These are phyloP conservation scores for Lepidocyrtoides sp. DNA, from an alignment of 2,888 invertebrate species.

Conservation along the genomic window DNA sequence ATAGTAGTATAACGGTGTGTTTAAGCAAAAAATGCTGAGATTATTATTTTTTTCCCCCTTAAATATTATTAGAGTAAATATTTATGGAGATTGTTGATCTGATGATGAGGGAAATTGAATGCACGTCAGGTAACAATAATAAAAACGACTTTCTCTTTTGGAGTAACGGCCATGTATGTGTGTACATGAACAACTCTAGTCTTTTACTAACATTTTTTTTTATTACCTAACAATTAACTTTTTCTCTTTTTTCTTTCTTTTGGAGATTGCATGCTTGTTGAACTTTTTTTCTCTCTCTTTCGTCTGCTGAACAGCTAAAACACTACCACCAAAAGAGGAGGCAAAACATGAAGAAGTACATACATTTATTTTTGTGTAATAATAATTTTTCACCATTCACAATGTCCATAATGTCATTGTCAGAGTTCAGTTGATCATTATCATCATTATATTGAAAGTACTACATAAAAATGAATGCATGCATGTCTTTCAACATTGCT, in stretches of 20 bases:
- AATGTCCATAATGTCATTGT: conserved; percentile 16
- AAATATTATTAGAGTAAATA: not conserved
- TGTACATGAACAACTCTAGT: not conserved
- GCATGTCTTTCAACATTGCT: conserved; percentile 47
- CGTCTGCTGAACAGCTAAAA: too few relatives aligned
- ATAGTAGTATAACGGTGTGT: conserved; percentile 6
- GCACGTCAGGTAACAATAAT: conserved; percentile 79
- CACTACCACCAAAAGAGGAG: not conserved
- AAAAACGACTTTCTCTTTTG: conserved; percentile 47
- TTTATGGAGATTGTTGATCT: conserved; percentile 45
- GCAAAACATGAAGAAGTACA: not conserved
- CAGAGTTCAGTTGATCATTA: not conserved
- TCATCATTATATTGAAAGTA: not conserved
- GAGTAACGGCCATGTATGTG: too few relatives aligned
- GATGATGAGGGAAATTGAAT: conserved; percentile 66
- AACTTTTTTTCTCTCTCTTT: conserved; percentile 11
- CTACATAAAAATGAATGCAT: not conserved
- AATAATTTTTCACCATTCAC: not conserved
- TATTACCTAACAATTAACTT: not conserved
- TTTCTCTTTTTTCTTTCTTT: conserved; percentile 2
- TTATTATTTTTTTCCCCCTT: conserved; percentile 10
- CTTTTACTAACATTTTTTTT: not conserved
- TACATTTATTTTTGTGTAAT: not conserved
- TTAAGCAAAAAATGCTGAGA: too few relatives aligned
- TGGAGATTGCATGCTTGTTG: conserved; percentile 23